A percentile compares a stretch with the other conserved stretches of the same genome.
Conservation (phyloP, 2,797 vertebrate genomes). For the Myotis pilosus region DNA sequence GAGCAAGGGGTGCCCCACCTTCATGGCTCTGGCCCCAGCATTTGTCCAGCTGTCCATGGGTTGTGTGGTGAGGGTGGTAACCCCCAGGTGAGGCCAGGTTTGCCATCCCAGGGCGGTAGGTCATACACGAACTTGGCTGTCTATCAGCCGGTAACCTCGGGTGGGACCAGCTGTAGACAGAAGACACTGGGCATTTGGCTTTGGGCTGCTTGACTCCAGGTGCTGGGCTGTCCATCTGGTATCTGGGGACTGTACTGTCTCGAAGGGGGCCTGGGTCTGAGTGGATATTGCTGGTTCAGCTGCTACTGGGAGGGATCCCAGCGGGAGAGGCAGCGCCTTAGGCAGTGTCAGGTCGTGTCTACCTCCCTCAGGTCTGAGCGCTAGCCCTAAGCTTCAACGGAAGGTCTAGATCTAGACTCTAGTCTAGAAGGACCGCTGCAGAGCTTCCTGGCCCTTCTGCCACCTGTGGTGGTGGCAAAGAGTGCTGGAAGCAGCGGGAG, state of each 20-base stretch:
- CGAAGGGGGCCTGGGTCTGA: background rate
- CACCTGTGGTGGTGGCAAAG: background rate
- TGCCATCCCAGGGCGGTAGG: background rate
- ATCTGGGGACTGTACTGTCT: background rate
- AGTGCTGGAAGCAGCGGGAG: background rate
- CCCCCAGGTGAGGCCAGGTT: background rate
- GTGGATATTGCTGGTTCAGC: conserved; percentile 44
- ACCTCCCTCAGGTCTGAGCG: background rate
- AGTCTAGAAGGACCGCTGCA: background rate
- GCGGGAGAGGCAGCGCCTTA: background rate
- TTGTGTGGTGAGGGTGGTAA: background rate
- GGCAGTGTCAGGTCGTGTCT: background rate
- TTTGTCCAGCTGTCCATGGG: background rate
- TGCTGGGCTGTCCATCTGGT: background rate
- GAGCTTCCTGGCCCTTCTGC: background rate
- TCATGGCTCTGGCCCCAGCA: background rate
- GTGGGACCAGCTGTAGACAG: background rate
- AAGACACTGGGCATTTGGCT: background rate
- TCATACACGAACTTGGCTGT: background rate
- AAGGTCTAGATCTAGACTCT: background rate
- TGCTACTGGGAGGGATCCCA: background rate
- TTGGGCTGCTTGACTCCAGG: conserved; percentile 11
- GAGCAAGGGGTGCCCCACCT: background rate
- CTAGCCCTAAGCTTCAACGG: background rate
- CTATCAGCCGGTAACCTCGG: background rate